These are phyloP conservation scores for Phocides pigmalion DNA, from an alignment of 1,140 invertebrate species.

Conservation along the genomic window DNA sequence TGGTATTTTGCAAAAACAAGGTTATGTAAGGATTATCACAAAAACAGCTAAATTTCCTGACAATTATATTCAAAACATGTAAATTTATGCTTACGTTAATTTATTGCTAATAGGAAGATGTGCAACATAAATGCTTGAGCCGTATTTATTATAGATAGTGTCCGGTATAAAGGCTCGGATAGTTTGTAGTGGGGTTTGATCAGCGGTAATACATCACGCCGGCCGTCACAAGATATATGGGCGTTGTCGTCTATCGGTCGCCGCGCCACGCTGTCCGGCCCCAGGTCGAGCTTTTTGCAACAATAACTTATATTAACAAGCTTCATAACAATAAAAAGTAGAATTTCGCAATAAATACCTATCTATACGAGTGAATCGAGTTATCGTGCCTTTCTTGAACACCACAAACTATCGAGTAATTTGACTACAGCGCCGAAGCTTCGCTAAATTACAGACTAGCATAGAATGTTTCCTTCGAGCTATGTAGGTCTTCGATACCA, in stretches of 20 bases:
- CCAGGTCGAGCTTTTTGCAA: slow-evolving; percentile 12
- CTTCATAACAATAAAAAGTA: slow-evolving; percentile 2
- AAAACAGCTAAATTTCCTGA: no score
- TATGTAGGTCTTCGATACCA: slow-evolving; percentile 32
- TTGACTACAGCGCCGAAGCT: slow-evolving; percentile 15
- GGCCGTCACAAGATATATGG: slow-evolving; percentile 61
- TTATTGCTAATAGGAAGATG: slow-evolving; percentile 5
- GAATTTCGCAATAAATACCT: slow-evolving; percentile 1
- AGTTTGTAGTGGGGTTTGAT: slow-evolving; percentile 52
- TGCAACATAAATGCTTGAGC: slow-evolving; percentile 3
- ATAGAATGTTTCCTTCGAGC: slow-evolving; percentile 17
- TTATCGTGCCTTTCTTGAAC: no score
- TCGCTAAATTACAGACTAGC: slow-evolving; percentile 16
- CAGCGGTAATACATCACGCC: slow-evolving; percentile 59
- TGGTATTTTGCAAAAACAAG: no score
- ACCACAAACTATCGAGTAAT: background rate
- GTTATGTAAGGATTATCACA: no score
- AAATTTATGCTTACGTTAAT: slow-evolving; percentile 5
- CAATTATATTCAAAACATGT: background rate
- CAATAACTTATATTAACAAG: slow-evolving; percentile 19
- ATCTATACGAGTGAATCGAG: no score
- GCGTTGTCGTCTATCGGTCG: slow-evolving; percentile 51
- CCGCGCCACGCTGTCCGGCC: slow-evolving; percentile 22
- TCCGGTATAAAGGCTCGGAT: slow-evolving; percentile 44
- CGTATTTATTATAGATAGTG: slow-evolving; percentile 45